Evolutionary conservation across 2,113 vertebrate genomes (phyloP), one percentile per base, ranked within the genome.

Genomic region (Melospiza georgiana): DNA sequence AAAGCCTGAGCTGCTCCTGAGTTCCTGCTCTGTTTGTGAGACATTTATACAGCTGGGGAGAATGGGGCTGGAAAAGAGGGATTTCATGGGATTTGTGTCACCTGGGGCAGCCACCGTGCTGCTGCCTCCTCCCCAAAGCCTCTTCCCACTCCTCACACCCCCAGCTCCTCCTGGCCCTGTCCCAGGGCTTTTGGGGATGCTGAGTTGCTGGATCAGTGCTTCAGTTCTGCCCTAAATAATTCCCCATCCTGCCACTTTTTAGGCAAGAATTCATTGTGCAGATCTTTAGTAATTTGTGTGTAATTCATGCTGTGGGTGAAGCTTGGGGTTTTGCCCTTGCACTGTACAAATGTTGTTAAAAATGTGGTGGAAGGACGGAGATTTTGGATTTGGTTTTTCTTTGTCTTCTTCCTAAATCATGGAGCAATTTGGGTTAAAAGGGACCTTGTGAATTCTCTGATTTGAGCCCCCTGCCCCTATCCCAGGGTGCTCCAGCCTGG

Each of bases 141-240:
- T 19, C 5, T 55, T 11, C 54, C n/a, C 23, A 0, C 52, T 17
- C 33, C 39, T 11, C 5, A 0, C 10, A 6, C 28, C 27, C 31
- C 27, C 68, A 4, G 37, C 71, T 37, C 62, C 4, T 12, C 54
- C 48, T 6, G 69, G 63, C 63, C 63, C 74, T 14, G 0, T 11
- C n/a, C 13, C 15, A 2, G 18, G 44, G 24, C 12, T 2, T 30
- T 4, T 22, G 14, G 9, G 59, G 35, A 1, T n/a, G 43, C 33
- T 5, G 11, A 9, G 22, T 3, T 20, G 17, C 35, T 35, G 3
- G 15, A 0, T 16, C 3, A 11, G 7, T 12, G 23, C 35, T 51
- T 48, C 15, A 6, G 15, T 33, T 27, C 62, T 87, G 15, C 35
- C 51, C 69, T 33, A 11, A 58, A 18, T 62, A 30, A 43, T 72